A percentile compares a stretch with the other conserved stretches of the same genome.
Conservation (phyloP, 2,888 invertebrate species). For the Abrostola triplasia region DNA sequence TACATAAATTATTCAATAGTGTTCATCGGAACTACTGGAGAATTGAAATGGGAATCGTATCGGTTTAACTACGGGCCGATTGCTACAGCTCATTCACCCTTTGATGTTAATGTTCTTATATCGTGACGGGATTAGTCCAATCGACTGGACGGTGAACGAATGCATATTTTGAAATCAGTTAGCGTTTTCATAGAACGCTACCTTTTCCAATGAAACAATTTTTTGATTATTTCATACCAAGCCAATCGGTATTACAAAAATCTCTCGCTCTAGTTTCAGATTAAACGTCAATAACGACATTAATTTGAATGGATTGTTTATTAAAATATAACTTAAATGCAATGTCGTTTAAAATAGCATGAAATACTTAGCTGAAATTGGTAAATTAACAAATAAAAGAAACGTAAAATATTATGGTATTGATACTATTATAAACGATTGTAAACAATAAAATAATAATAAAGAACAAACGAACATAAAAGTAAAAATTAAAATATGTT, state of each 20-base stretch:
- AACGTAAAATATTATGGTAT: too few species aligned
- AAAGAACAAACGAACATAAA: too few species aligned
- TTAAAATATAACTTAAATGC: too few species aligned
- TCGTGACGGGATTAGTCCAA: conserved; percentile 41
- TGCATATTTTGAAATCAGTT: conserved; percentile 40
- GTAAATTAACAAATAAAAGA: too few species aligned
- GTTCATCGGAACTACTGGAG: conserved; percentile 18
- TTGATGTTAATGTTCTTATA: conserved; percentile 52
- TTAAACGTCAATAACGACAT: too few species aligned
- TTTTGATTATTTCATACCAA: not conserved
- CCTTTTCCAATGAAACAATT: conserved; percentile 12
- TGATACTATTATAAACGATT: too few species aligned
- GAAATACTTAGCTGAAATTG: too few species aligned
- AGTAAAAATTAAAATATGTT: too few species aligned
- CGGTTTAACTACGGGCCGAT: conserved; percentile 18
- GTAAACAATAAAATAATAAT: too few species aligned
- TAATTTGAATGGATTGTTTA: too few species aligned
- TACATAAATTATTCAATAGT: conserved; percentile 46
- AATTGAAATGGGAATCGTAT: conserved; percentile 42
- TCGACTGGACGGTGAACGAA: conserved; percentile 39
- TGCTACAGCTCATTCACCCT: conserved; percentile 32
- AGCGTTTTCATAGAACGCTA: conserved; percentile 30
- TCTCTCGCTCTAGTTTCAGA: too few species aligned
- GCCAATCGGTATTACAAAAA: not conserved
- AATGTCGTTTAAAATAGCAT: too few species aligned